Evolutionary conservation across 35 echinoderm and acorn worm species (phyloP), one percentile per base, ranked within the genome.

Genomic region (Ophioderma brevispina): DNA sequence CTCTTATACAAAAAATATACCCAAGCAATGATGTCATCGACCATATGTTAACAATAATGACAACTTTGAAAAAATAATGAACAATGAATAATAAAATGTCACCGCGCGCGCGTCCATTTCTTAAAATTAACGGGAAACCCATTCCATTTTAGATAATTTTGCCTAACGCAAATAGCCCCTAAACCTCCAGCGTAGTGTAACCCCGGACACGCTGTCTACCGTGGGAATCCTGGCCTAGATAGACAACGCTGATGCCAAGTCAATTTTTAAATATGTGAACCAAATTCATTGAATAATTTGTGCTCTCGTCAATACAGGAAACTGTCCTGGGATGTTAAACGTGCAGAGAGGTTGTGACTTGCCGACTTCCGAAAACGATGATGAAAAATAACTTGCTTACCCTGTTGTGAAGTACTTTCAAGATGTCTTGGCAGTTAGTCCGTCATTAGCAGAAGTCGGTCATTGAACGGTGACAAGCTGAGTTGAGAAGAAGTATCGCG

Each of bases 241-340:
- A 70, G n/a, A 18, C 15, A 70, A 70, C 59, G n/a, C 59, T 25
- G n/a, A 70, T 25, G 59, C 17, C 28, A 25, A n/a, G 15, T 70
- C 59, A 70, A 70, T 25, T 70, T 70, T 70, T 70, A 70, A 70
- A 70, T 70, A 70, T 70, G 6, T 70, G 59, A 70, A 70, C 59
- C 59, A 70, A 70, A 70, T 70, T 70, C 59, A 70, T 8, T 70
- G 59, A 70, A 70, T 70, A 70, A 25, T 70, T 70, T 70, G 59
- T 52, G 46, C 8, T 8, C 46, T 52, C 8, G 46, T 70, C 59
- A 70, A 70, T 70, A 30, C 6, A 30, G 28, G 28, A 25, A 70
- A 15, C 59, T 70, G 59, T 70, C 59, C n/a, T 70, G 59, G 28
- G 59, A 70, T 25, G 28, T 70, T 18, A 6, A 8, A 46, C 41